Evolutionary conservation across 2,113 vertebrate genomes (phyloP).

Genomic region (Alosa alosa): DNA sequence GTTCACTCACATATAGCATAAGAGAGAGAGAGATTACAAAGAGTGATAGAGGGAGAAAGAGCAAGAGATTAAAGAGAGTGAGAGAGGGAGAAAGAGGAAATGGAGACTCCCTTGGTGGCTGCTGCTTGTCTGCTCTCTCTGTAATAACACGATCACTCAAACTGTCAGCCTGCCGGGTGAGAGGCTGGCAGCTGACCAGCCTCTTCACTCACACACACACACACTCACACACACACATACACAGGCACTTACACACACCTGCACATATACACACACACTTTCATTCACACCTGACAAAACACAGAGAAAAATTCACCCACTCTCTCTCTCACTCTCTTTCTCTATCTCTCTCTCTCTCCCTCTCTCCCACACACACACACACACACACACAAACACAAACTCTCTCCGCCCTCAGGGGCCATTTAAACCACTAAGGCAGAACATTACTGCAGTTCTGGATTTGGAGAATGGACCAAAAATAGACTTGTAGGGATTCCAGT

Average conservation of each 20-base stretch:
- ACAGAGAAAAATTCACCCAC: neutral
- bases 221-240: neutral
- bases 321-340: neutral
- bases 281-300: neutral
- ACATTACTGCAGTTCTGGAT: neutral
- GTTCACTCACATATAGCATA: neutral
- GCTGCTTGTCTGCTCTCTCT: conserved; percentile 24
- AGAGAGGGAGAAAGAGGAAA: neutral
- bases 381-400: neutral
- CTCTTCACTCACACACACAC: neutral
- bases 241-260: neutral
- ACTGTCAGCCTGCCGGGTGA: conserved; percentile 31
- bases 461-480: neutral
- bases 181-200: conserved; percentile 3
- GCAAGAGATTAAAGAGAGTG: neutral
- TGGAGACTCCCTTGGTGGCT: conserved; percentile 9
- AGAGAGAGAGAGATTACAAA: neutral
- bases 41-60: no score
- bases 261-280: neutral
- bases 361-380: neutral
- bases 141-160: conserved; percentile 45
- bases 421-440: neutral
- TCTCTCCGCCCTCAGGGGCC: no score
- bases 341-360: no score
- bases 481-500: neutral